A percentile compares a stretch with the other conserved stretches of the same genome.
These are phyloP conservation scores for Corvus hawaiiensis DNA, from an alignment of 2,113 vertebrate species.

Conservation along the genomic window DNA sequence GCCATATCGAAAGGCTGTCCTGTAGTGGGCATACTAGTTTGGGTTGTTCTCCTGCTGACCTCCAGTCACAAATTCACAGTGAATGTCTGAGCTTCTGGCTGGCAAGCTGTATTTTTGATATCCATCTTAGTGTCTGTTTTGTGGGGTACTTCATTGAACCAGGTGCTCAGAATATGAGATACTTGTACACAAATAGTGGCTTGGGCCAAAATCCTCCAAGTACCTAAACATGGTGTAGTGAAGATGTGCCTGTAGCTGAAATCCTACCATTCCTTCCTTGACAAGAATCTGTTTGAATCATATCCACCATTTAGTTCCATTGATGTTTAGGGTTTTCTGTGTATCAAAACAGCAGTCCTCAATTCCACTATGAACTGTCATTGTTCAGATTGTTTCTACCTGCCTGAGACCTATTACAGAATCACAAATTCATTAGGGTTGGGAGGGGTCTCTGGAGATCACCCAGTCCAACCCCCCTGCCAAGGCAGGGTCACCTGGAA, in stretches of 20 bases:
- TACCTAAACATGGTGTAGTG: not conserved
- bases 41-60: not conserved
- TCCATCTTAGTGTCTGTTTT: not conserved
- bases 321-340: not conserved
- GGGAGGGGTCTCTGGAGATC: not conserved
- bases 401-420: not conserved
- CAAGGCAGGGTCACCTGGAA: not conserved
- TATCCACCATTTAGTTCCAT: not conserved
- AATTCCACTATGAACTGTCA: not conserved
- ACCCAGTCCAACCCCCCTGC: not conserved
- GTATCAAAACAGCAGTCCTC: not conserved
- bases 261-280: not conserved
- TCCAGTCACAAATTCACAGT: not conserved
- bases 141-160: not conserved
- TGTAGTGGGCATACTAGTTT: not conserved
- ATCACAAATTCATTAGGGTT: fast-evolving
- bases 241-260: not conserved
- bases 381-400: not conserved
- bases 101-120: not conserved
- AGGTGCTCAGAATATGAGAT: not conserved
- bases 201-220: not conserved
- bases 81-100: not conserved
- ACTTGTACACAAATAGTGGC: not conserved
- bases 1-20: not conserved
- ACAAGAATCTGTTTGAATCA: not conserved